These are phyloP conservation scores for Lasioglossum malachurum DNA, from an alignment of 2,888 invertebrate genomes.

Conservation along the genomic window DNA sequence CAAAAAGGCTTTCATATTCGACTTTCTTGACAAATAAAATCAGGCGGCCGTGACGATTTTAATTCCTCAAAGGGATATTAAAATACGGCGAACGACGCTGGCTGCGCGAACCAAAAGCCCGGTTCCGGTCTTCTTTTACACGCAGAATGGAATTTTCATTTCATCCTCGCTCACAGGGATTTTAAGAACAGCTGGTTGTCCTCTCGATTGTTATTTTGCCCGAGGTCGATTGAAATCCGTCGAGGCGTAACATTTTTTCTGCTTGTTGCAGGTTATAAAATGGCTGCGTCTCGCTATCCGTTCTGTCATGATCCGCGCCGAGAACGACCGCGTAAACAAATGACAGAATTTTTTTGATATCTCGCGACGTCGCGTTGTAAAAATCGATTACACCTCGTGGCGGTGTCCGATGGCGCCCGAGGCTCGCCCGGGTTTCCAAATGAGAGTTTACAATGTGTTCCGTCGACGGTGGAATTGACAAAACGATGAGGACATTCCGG, in stretches of 20 bases:
- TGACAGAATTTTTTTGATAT: slow-evolving; percentile 29
- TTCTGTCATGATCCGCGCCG: neutral
- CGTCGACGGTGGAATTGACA: neutral
- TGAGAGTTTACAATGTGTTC: slow-evolving; percentile 36
- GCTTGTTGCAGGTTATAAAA: neutral
- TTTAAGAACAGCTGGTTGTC: neutral
- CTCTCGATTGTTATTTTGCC: neutral
- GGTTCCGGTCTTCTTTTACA: neutral
- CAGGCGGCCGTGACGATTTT: neutral
- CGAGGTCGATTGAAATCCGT: neutral
- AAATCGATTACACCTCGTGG: slow-evolving; percentile 27
- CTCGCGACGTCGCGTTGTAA: neutral
- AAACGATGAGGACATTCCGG: slow-evolving; percentile 37
- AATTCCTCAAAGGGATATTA: slow-evolving; percentile 31
- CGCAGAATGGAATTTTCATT: slow-evolving; percentile 37
- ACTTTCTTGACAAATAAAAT: neutral
- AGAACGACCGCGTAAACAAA: slow-evolving; percentile 39
- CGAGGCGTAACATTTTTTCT: neutral
- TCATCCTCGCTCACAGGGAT: neutral
- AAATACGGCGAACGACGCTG: slow-evolving; percentile 18
- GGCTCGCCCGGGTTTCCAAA: slow-evolving; percentile 4
- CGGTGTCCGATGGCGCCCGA: slow-evolving; percentile 30
- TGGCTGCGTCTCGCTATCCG: neutral
- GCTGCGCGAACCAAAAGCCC: neutral
- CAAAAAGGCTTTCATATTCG: slow-evolving; percentile 2